Evolutionary conservation across 2,888 invertebrate species (phyloP).

Genomic region (Chironomus riparius): DNA sequence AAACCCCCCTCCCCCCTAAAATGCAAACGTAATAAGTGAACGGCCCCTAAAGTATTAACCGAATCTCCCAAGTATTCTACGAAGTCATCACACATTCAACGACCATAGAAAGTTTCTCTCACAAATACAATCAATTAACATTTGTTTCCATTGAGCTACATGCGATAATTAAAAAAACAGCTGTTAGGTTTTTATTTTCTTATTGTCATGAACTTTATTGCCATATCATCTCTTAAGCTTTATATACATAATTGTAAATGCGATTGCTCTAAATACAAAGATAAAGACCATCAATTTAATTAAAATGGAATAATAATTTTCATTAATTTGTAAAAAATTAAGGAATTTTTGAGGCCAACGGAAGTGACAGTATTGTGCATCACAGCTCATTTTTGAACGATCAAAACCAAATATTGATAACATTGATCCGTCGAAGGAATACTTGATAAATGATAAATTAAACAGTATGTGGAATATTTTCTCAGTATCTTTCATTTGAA

Average conservation of each 20-base stretch:
- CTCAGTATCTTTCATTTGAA: constrained; percentile 73
- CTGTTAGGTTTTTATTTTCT: not conserved
- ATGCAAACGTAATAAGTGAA: too few relatives aligned
- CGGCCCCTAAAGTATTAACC: too few relatives aligned
- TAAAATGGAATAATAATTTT: constrained; percentile 55
- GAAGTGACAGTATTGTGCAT: constrained; percentile 55
- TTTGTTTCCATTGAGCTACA: not conserved
- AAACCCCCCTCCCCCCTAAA: too few relatives aligned
- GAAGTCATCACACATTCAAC: too few relatives aligned
- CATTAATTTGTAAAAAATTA: constrained; percentile 57
- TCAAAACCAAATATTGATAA: constrained; percentile 67
- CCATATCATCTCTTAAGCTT: not conserved
- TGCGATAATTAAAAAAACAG: not conserved
- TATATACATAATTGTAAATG: constrained; percentile 50
- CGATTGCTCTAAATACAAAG: constrained; percentile 48
- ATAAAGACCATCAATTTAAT: constrained; percentile 52
- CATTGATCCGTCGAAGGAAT: constrained; percentile 69
- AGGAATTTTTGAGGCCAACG: constrained; percentile 54
- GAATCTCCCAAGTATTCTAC: too few relatives aligned
- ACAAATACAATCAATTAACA: not conserved
- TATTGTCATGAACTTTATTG: not conserved
- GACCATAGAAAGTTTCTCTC: too few relatives aligned
- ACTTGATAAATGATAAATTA: constrained; percentile 53
- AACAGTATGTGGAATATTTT: constrained; percentile 72
- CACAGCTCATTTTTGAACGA: constrained; percentile 58